Evolutionary conservation across 2,888 invertebrate genomes (phyloP), one percentile per base, ranked within the genome.

Genomic region (Minunthozetes semirufus): DNA sequence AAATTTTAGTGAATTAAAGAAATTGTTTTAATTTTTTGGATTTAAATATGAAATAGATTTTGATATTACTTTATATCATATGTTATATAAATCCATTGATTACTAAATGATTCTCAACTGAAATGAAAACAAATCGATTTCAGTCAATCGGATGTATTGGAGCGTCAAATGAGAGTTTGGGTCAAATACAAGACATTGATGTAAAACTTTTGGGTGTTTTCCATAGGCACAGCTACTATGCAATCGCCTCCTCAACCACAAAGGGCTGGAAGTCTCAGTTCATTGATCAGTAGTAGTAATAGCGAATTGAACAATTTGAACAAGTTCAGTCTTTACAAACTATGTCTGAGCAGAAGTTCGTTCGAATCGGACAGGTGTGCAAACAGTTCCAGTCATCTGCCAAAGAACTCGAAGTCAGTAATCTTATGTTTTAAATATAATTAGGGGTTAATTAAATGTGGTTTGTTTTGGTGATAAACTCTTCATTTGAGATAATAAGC

Each of bases 391-490:
- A 50, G 27, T 42, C 27, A 74, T 38, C 50, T 68, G 27, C 74
- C 74, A 1, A 74, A 74, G 38, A 74, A 74, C 70, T 74, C 71
- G 2, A 74, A 74, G 74, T 74, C 25, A 17, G 74, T 63, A 50
- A 22, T 42, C 63, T 17, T 11, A 8, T 9, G 38, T n/a, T 27
- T 63, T 63, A 3, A 33, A n/a, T 27, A 63, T 17, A 17, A 33
- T 29, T 27, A 63, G 63, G 63, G 13, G 33, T 33, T 63, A 63
- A 42, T 6, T 42, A 42, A 38, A 38, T 38, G 63, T 63, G 63
- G 63, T 63, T 33, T 63, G 63, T 59, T 9, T 63, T 63, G 17
- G 17, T 15, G 11, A n/a, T 27, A 5, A 38, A 33, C 33, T 17
- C 6, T 17, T 33, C 1, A 38, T 29, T 61, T 61, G 13, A 17